phyloP scores from a whole-genome alignment of 2,888 invertebrate genomes.

The Sepiola atlantica region DNA sequence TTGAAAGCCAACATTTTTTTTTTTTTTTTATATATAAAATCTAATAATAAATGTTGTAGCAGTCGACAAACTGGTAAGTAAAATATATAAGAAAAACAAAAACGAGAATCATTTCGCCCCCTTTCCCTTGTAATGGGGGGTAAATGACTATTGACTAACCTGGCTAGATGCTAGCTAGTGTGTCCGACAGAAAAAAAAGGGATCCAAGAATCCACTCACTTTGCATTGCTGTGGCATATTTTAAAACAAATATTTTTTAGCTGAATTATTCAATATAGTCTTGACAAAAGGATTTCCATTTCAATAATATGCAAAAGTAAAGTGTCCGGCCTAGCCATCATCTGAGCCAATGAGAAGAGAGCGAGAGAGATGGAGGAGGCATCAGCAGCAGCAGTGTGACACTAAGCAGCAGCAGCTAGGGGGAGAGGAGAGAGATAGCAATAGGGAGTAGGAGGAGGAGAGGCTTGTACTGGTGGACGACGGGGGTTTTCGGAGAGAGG shows the following conservation, averaged over 20 bases:
- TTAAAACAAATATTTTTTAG: slow-evolving; percentile 8
- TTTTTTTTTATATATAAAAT: neutral
- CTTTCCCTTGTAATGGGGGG: neutral
- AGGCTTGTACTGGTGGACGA: neutral
- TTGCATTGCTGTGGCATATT: slow-evolving; percentile 11
- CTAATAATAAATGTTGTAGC: slow-evolving; percentile 3
- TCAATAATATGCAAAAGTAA: slow-evolving; percentile 23
- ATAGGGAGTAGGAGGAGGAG: neutral
- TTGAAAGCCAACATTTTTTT: neutral
- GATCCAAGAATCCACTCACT: neutral
- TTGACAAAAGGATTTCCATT: slow-evolving; percentile 12
- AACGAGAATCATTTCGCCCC: neutral
- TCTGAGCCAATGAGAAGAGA: slow-evolving; percentile 10
- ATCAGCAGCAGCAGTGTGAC: slow-evolving; percentile 2
- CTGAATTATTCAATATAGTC: neutral
- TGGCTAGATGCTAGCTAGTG: neutral
- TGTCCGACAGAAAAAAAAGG: neutral
- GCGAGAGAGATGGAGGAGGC: neutral
- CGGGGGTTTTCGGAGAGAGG: neutral
- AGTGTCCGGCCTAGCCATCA: slow-evolving; percentile 21
- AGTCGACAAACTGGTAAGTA: slow-evolving; percentile 14
- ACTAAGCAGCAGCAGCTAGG: neutral
- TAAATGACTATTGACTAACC: slow-evolving; percentile 32
- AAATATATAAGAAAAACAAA: neutral
- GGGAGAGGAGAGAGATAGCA: neutral